Conservation (phyloP, 2,113 vertebrate genomes). For the Alligator sinensis region DNA sequence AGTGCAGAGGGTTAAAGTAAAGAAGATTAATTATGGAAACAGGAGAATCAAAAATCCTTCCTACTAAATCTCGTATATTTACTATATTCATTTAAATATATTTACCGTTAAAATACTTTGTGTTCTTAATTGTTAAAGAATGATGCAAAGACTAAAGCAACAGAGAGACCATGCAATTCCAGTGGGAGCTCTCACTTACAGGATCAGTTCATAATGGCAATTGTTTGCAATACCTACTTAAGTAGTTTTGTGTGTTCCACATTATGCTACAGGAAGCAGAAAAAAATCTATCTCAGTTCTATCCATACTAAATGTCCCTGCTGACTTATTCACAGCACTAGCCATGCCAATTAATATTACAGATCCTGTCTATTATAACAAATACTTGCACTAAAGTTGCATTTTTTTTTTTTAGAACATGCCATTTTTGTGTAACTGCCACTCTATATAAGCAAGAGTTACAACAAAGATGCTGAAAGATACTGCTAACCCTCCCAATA, state of each 20-base stretch:
- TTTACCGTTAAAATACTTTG: conserved; percentile 12
- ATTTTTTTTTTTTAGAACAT: neutral
- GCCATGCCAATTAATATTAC: conserved; percentile 1
- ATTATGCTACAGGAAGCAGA: neutral
- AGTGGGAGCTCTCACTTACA: neutral
- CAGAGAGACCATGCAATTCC: neutral
- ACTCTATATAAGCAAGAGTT: neutral
- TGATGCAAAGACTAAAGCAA: conserved; percentile 4
- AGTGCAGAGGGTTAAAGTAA: neutral
- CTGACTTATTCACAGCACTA: neutral
- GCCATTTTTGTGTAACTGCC: neutral
- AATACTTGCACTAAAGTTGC: neutral
- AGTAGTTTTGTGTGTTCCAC: neutral
- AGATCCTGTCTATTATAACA: neutral
- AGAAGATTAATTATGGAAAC: neutral
- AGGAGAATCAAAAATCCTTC: neutral
- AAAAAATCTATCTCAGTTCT: neutral
- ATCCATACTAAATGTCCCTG: neutral
- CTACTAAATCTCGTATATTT: conserved; percentile 19
- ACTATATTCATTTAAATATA: neutral
- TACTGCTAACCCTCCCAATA: neutral
- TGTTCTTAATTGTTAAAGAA: conserved; percentile 29
- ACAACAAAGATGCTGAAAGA: neutral
- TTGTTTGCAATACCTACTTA: neutral
- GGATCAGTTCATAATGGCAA: neutral